Evolutionary conservation across 2,888 invertebrate species (phyloP).

Genomic region (Heteromyza rotundicornis): DNA sequence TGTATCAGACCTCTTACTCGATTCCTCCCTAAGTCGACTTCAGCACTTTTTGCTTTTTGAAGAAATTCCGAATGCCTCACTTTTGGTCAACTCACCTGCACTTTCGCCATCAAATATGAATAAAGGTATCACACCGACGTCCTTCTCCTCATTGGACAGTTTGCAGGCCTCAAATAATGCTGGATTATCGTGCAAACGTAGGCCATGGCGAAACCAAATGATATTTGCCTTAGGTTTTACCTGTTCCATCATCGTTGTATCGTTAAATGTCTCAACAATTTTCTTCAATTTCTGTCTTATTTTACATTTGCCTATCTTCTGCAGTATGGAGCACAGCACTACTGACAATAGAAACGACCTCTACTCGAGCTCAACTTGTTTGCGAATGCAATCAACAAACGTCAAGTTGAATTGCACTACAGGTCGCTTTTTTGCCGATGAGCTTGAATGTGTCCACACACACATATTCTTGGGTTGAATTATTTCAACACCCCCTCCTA

Average conservation of each 20-base stretch:
- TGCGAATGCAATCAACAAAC: conserved; percentile 31
- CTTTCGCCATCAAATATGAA: conserved; percentile 80
- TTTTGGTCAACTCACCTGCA: conserved; percentile 68
- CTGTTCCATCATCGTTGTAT: too few species aligned
- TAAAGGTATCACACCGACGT: conserved; percentile 66
- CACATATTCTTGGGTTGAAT: too few species aligned
- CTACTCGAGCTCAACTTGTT: conserved; percentile 26
- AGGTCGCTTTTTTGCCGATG: too few species aligned
- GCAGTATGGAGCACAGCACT: background rate
- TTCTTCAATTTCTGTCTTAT: background rate
- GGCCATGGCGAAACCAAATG: conserved; percentile 75
- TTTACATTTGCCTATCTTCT: background rate
- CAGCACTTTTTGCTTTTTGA: too few species aligned
- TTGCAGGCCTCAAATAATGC: conserved; percentile 68
- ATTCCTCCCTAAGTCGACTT: too few species aligned
- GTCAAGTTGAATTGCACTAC: too few species aligned
- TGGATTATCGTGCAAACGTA: conserved; percentile 75
- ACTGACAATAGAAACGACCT: conserved; percentile 11
- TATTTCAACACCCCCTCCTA: too few species aligned
- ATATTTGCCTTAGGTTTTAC: too few species aligned
- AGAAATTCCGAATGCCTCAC: too few species aligned
- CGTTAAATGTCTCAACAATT: background rate
- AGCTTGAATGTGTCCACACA: too few species aligned
- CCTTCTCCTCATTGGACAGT: conserved; percentile 52
- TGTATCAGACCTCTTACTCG: too few species aligned